These are phyloP conservation scores for Ceyx margarethae DNA, from an alignment of 2,113 vertebrate species.

Conservation along the genomic window DNA sequence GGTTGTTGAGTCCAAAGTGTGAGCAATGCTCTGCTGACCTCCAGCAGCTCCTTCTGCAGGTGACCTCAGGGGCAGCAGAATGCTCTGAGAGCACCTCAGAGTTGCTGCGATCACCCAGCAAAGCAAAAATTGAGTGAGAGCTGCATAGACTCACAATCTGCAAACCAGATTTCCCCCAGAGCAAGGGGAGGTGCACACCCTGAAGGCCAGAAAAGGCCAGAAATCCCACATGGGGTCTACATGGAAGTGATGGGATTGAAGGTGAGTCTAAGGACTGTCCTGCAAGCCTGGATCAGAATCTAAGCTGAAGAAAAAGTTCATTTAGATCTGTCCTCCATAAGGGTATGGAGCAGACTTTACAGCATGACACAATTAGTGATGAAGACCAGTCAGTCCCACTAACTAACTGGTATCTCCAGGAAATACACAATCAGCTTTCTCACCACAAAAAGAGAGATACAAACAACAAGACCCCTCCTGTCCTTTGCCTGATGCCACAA, in stretches of 20 bases:
- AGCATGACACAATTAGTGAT: neutral
- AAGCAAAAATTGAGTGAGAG: neutral
- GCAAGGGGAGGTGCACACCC: neutral
- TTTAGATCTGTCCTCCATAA: neutral
- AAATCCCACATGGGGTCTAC: neutral
- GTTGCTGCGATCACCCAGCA: neutral
- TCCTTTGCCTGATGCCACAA: neutral
- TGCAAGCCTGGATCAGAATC: neutral
- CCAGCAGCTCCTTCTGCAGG: neutral
- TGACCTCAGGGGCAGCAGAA: neutral
- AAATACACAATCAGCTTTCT: neutral
- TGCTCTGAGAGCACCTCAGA: neutral
- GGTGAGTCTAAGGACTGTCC: neutral
- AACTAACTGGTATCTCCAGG: neutral
- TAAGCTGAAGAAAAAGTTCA: neutral
- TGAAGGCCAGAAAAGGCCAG: neutral
- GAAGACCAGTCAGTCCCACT: neutral
- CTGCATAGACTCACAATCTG: neutral
- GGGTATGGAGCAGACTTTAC: neutral
- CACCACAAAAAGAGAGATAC: neutral
- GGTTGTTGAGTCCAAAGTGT: neutral
- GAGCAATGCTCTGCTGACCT: neutral
- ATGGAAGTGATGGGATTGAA: neutral
- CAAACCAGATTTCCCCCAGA: neutral
- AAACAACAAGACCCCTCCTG: neutral